A percentile compares a stretch with the other conserved stretches of the same genome.
Evolutionary conservation across 2,797 vertebrate genomes (phyloP).

Genomic region (Amblyraja radiata): DNA sequence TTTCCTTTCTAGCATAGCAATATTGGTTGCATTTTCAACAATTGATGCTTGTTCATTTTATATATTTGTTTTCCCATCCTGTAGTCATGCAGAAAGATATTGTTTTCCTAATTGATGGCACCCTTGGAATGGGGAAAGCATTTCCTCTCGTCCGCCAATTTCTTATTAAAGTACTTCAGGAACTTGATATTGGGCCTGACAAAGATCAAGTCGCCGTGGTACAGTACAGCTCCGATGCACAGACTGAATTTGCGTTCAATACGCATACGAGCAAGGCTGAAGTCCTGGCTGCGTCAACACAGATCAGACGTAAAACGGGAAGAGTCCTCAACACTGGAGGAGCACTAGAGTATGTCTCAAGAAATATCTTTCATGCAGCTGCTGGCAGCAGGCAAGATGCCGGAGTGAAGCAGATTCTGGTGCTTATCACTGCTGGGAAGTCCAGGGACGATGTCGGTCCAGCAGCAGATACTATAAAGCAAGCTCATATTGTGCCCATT

Average conservation of each 20-base stretch:
- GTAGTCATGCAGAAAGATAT: conserved; percentile 41
- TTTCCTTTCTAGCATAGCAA: background rate
- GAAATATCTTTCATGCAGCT: conserved; percentile 53
- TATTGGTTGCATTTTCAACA: background rate
- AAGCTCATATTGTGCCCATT: conserved; percentile 52
- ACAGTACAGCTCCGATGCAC: conserved; percentile 56
- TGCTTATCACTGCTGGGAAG: conserved; percentile 59
- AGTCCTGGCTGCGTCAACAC: conserved; percentile 57
- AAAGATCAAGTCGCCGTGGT: conserved; percentile 52
- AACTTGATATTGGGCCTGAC: conserved; percentile 56
- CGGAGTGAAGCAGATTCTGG: conserved; percentile 59
- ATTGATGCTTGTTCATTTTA: background rate
- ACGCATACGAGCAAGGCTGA: conserved; percentile 56
- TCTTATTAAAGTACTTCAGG: conserved; percentile 58
- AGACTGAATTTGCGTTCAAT: conserved; percentile 54
- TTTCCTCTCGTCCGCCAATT: conserved; percentile 59
- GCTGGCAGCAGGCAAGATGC: conserved; percentile 56
- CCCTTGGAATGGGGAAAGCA: conserved; percentile 60
- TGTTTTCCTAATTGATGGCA: conserved; percentile 66
- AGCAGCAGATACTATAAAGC: conserved; percentile 51
- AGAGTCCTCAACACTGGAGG: conserved; percentile 56
- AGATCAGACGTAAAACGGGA: conserved; percentile 60
- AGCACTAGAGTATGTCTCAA: conserved; percentile 56
- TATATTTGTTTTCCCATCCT: background rate
- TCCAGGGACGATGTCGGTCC: conserved; percentile 58